A percentile compares a stretch with the other conserved stretches of the same genome.
These are phyloP conservation scores for Chamaetylas fuelleborni DNA, from an alignment of 2,113 vertebrate species.

Conservation along the genomic window DNA sequence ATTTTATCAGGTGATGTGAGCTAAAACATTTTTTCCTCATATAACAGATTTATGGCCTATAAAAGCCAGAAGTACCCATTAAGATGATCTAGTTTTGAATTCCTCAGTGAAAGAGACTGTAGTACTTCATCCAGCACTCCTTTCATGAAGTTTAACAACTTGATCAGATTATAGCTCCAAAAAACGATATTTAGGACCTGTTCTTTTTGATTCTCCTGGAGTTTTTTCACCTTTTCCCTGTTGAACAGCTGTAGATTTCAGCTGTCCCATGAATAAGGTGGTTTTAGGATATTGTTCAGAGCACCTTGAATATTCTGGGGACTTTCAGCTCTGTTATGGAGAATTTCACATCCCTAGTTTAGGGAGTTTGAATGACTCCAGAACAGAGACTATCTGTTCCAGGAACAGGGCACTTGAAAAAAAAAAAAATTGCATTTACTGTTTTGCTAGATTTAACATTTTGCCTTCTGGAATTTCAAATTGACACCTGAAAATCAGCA, in stretches of 20 bases:
- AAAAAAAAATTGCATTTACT: background rate
- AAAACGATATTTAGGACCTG: background rate
- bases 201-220: background rate
- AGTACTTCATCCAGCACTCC: background rate
- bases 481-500: background rate
- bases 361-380: background rate
- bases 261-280: background rate
- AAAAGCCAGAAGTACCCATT: constrained; percentile 28
- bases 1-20: background rate
- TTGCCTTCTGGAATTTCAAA: background rate
- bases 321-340: background rate
- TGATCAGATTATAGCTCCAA: background rate
- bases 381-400: background rate
- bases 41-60: constrained; percentile 37
- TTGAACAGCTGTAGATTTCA: background rate
- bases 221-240: background rate
- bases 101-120: background rate
- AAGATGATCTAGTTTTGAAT: constrained; percentile 24
- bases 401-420: background rate
- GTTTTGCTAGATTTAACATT: background rate
- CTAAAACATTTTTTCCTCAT: constrained; percentile 5
- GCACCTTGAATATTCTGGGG: background rate
- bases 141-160: background rate
- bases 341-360: background rate
- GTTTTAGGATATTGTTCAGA: background rate